Conservation (phyloP, 2,797 vertebrate species). For the Micromesistius poutassou region DNA sequence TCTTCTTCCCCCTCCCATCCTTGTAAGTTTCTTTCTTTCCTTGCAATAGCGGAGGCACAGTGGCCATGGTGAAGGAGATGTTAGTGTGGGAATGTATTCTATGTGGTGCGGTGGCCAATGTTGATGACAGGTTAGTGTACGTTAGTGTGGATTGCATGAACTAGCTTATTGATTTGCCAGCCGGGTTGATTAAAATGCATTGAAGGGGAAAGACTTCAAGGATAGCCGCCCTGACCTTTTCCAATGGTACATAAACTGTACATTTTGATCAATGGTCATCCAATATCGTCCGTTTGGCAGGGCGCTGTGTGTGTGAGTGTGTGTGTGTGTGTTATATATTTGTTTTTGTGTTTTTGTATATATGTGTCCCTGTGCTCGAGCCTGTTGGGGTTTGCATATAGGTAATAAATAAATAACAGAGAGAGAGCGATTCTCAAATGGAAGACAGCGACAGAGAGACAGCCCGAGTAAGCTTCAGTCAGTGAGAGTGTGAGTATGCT, state of each 20-base stretch:
- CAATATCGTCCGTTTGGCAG: conserved; percentile 29
- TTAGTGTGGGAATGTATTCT: conserved; percentile 15
- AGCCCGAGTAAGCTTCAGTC: neutral
- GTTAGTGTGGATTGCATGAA: conserved; percentile 45
- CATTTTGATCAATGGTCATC: conserved; percentile 39
- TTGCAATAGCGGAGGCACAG: too few species aligned
- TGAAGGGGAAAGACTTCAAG: conserved; percentile 32
- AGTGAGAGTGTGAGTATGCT: neutral
- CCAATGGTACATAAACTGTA: conserved; percentile 34
- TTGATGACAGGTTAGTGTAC: too few species aligned
- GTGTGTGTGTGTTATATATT: conserved; percentile 2
- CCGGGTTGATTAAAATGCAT: conserved; percentile 53
- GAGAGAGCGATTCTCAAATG: neutral
- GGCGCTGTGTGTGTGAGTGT: neutral
- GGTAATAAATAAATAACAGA: too few species aligned
- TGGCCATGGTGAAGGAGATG: neutral
- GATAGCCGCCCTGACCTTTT: conserved; percentile 17
- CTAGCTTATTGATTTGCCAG: conserved; percentile 60
- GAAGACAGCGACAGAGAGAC: neutral
- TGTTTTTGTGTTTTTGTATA: neutral
- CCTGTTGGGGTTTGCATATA: neutral
- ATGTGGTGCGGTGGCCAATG: too few species aligned
- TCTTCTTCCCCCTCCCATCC: neutral
- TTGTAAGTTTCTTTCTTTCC: too few species aligned
- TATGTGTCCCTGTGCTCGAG: conserved; percentile 11